Base-by-base conservation (phyloP, 2,797 vertebrate genomes). In the Ptychobarbus kaznakovi region DNA sequence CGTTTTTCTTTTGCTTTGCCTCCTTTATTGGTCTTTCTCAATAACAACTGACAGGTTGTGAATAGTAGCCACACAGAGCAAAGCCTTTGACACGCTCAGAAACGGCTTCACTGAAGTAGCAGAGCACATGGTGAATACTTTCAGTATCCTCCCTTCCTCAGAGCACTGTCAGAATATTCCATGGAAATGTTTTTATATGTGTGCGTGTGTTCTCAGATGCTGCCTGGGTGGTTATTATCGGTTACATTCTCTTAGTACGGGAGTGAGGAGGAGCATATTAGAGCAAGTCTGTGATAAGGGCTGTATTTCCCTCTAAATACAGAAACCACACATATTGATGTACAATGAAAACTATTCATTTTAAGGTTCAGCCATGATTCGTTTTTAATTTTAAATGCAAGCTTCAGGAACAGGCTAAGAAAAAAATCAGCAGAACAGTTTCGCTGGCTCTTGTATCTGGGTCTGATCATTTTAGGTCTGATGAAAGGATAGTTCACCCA, bases 81-180 rank as follows among this genome's bases (percentile, higher is more conserved):
- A 56, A 76, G 81, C 80, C 38, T 42, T 80, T 72, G 35, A 79
- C 77, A 80, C 16, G 2, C 44, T 80, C 12, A 85, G 65, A 84
- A 84, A 83, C 46, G 76, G 76, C 53, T 44, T 20, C 66, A 40
- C 11, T 53, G 70, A 76, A 83, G 40, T 18, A 82, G 76, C 44
- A 66, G 58, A 65, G 69, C 79, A 74, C 84, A 84, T 15, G 3
- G 4, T 85, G 40, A 80, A 85, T 80, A 63, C 40, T 65, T 69
- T 73, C 51, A 25, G 77, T 63, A 73, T 85, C 77, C 83, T 85
- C 83, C 83, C 83, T 80, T 85, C 83, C 77, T 85, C n/a, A 61
- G 25, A 80, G 77, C 69, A 73, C 66, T 85, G 61, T 85, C 53
- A 80, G 53, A 80, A 80, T 79, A 79, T 72, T 85, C 42, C 68